Conservation (phyloP, 2,797 vertebrate species). For the Varecia variegata region DNA sequence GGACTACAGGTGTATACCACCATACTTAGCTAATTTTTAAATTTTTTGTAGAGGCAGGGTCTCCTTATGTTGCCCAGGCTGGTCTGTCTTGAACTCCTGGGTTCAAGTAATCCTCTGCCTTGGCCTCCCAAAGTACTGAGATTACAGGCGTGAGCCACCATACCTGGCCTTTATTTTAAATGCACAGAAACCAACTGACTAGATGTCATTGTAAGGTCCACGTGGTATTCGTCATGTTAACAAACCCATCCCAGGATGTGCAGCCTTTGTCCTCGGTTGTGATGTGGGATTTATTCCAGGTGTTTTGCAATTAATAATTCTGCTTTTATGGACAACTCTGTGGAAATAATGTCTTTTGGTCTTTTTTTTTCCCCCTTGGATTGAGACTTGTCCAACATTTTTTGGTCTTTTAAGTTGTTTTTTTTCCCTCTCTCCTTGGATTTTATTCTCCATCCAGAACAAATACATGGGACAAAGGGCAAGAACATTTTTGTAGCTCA, state of each 20-base stretch:
- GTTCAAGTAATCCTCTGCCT: too few species aligned
- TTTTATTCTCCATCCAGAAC: conserved; percentile 40
- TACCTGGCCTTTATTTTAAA: neutral
- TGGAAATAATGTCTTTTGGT: neutral
- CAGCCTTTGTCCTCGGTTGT: neutral
- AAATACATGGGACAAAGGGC: conserved; percentile 37
- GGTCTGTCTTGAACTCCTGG: too few species aligned
- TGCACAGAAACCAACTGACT: neutral
- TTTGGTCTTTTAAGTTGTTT: neutral
- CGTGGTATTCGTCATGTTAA: neutral
- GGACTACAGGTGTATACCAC: neutral
- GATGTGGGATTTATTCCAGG: conserved; percentile 15
- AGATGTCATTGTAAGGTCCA: neutral
- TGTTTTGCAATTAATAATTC: conserved; percentile 14
- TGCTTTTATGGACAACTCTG: neutral
- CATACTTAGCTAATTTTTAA: neutral
- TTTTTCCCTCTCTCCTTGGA: neutral
- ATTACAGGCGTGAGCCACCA: too few species aligned
- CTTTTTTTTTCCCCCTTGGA: neutral
- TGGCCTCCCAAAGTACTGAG: too few species aligned
- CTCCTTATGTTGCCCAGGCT: too few species aligned
- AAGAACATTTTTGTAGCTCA: conserved; percentile 35
- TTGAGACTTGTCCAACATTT: too few species aligned
- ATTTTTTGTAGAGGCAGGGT: too few species aligned
- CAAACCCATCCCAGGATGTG: neutral